Evolutionary conservation across 2,888 invertebrate genomes (phyloP), one percentile per base, ranked within the genome.

Genomic region (Pterostichus madidus): DNA sequence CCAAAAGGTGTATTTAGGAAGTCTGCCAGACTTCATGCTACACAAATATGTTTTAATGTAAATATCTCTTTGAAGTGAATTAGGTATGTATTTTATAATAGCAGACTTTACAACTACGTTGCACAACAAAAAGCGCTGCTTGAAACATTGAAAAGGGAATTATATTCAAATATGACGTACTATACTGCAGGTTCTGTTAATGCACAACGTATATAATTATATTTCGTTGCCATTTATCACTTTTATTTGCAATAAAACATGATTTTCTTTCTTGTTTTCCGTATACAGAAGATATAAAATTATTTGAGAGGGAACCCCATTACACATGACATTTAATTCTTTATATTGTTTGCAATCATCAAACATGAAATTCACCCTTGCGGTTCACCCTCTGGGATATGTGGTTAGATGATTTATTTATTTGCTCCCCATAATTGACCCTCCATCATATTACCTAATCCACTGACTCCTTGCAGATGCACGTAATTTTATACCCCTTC

Each of bases 341-440:
- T 71, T 44, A 71, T 15, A 44, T 71, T 71, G 68, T 71, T 71
- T 71, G 39, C 68, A 44, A 39, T 17, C 13, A 10, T 15, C 31
- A 64, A 35, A 71, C 68, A 71, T 44, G 46, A 44, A 44, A 71
- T 44, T 39, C 68, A 61, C 15, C 68, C 68, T 15, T 11, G 17
- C 15, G 44, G 35, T 44, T 10, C 39, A 44, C 15, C 44, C 11
- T 17, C 44, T 15, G 39, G 4, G 2, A 15, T 44, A 71, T 71
- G 68, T 71, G 68, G 68, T 71, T 71, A 17, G 68, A 44, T 71
- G 68, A 71, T 71, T 71, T 71, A 71, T 71, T 71, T 71, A 71
- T 71, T 71, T 71, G 68, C 35, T 39, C 32, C 68, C 68, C 68
- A 46, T 13, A 71, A 71, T 71, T 13, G 44, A 71, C 68, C 68